These are phyloP conservation scores for Napeogenes inachia DNA, from an alignment of 2,888 invertebrate genomes.

Conservation along the genomic window DNA sequence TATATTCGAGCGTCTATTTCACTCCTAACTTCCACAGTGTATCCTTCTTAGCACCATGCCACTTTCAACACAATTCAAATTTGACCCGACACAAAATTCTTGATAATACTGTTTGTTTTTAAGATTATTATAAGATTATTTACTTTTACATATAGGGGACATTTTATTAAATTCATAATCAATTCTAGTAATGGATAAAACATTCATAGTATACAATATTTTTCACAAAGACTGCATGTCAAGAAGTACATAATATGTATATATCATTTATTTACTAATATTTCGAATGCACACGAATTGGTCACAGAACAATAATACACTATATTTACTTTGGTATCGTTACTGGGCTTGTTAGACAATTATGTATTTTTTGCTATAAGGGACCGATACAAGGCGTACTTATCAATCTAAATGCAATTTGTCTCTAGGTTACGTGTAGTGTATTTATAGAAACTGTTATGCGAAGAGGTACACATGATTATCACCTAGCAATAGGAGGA, in stretches of 20 bases:
- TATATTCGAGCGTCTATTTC: conserved; percentile 23
- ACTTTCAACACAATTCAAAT: conserved; percentile 19
- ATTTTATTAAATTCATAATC: background rate
- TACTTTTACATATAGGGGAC: conserved; percentile 2
- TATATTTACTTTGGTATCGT: conserved; percentile 15
- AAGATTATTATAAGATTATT: conserved; percentile 16
- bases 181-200: conserved; percentile 6
- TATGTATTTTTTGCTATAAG: conserved; percentile 9
- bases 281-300: conserved; percentile 4
- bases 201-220: conserved; percentile 1
- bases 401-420: conserved; percentile 16
- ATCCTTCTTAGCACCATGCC: conserved; percentile 36
- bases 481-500: conserved; percentile 39
- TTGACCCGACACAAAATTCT: conserved; percentile 22
- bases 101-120: conserved; percentile 34
- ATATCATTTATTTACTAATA: conserved; percentile 1
- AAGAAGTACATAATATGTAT: background rate
- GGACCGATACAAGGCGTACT: conserved; percentile 1
- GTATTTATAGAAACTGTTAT: background rate
- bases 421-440: conserved; percentile 7
- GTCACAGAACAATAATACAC: conserved; percentile 3
- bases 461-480: conserved; percentile 17
- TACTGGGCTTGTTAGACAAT: conserved; percentile 6
- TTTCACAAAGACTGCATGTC: conserved; percentile 2
- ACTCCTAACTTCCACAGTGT: conserved; percentile 37